Evolutionary conservation across 1,140 invertebrate genomes (phyloP), one percentile per base, ranked within the genome.

Genomic region (Nixonia krombeini): DNA sequence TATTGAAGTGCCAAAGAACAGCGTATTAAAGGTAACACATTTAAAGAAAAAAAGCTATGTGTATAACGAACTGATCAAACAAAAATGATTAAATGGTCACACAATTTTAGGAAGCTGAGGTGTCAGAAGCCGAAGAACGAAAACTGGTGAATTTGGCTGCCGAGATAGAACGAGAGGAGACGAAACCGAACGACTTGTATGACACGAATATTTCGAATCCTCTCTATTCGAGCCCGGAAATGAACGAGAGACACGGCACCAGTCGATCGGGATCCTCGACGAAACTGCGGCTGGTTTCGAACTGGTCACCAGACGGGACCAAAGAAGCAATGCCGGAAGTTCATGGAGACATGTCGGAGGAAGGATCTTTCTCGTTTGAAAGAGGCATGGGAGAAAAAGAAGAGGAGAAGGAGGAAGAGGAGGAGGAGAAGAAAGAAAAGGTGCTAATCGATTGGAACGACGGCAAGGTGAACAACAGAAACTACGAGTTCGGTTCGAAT

Each of bases 141-240:
- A 67, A 72, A 16, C 17, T 69, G 17, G 59, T 70, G 17, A 74
- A 64, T 29, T 15, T 73, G 0, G 55, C 63, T 0, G 63, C 66
- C n/a, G 74, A 78, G 4, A 66, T 74, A 6, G 69, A 73, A 31
- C 72, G 69, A 15, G 73, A 76, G 31, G 65, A 70, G 15, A 74
- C 57, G 1, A 72, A 62, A 37, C 70, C 68, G 4, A 75, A 79
- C 28, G 69, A 78, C 31, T 41, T 71, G 0, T 70, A 65, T 13
- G 57, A 72, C 21, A 68, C 74, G 21, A 51, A 71, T 12, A 44
- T 65, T 15, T 41, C 56, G 8, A 66, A 72, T 52, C 44, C 55
- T 28, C 21, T 64, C 9, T 70, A 64, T 17, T 64, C 56, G 6
- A 47, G 59, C 10, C 29, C 35, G 21, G 45, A 42, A 16, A 57